Percentiles rank a stretch among this genome's conserved stretches.
Conservation (phyloP, 1,140 invertebrate species). For the Caenorhabditis briggsae region DNA sequence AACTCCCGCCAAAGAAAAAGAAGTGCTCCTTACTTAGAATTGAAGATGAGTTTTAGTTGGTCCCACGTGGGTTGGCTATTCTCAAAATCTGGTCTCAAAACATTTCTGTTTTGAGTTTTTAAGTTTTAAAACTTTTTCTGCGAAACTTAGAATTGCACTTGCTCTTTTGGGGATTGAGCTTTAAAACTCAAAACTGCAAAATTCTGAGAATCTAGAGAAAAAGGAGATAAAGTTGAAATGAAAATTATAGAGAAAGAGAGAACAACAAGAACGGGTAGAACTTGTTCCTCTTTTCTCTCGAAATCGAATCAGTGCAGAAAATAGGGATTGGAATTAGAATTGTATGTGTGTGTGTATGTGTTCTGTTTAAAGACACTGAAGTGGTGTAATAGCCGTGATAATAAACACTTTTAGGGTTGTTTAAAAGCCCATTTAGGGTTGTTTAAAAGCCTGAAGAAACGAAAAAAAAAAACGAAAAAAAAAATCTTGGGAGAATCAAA, state of each 20-base stretch:
- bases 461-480: too few species aligned
- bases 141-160: neutral
- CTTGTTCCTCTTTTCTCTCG: constrained; percentile 1
- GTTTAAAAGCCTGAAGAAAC: too few species aligned
- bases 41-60: constrained; percentile 41
- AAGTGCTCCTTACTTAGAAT: constrained; percentile 48
- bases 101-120: neutral
- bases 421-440: too few species aligned
- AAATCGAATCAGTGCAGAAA: constrained; percentile 35
- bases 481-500: too few species aligned
- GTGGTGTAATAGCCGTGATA: neutral
- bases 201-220: neutral
- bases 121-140: neutral
- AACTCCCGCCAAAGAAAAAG: neutral
- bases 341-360: too few species aligned
- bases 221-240: neutral
- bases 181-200: neutral
- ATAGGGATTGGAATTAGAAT: neutral
- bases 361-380: neutral
- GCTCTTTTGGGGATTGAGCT: neutral
- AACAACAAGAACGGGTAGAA: constrained; percentile 28
- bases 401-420: neutral
- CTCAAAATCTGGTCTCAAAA: neutral
- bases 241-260: neutral
- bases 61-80: constrained; percentile 25